These are phyloP conservation scores for Clusia tigrina DNA, from an alignment of 2,888 invertebrate genomes.

Conservation along the genomic window DNA sequence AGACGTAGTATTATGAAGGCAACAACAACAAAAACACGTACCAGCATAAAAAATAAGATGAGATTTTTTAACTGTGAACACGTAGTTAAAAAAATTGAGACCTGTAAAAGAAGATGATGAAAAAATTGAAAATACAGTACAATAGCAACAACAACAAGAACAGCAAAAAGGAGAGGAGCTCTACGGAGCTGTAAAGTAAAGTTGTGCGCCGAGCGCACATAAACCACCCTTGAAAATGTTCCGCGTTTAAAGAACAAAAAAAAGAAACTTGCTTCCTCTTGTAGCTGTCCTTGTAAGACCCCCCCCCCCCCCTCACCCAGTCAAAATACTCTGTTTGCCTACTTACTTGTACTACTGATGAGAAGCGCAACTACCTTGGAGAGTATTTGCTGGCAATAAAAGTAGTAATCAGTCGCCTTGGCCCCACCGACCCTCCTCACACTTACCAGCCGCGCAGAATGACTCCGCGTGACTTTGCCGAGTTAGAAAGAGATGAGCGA, in stretches of 20 bases:
- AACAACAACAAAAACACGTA: conserved; percentile 35
- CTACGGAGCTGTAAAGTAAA: conserved; percentile 37
- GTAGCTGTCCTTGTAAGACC: not conserved
- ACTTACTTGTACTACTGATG: not conserved
- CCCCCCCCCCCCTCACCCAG: not conserved
- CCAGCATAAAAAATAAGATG: conserved; percentile 53
- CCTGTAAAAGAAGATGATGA: conserved; percentile 41
- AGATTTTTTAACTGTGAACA: conserved; percentile 58
- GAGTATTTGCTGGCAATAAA: conserved; percentile 62
- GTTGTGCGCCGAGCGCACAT: conserved; percentile 24
- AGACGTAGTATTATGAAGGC: conserved; percentile 19
- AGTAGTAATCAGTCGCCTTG: conserved; percentile 61
- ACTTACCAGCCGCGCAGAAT: not conserved
- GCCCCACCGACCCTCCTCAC: conserved; percentile 9
- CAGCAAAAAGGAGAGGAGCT: conserved; percentile 39
- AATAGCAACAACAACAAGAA: conserved; percentile 26
- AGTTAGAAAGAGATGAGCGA: conserved; percentile 65
- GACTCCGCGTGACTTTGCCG: conserved; percentile 38
- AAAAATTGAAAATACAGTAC: conserved; percentile 28
- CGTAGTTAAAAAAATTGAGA: conserved; percentile 53
- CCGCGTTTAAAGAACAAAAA: conserved; percentile 45
- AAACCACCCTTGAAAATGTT: conserved; percentile 58
- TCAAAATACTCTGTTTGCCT: not conserved
- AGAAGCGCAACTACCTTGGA: conserved; percentile 48
- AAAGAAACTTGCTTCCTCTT: conserved; percentile 26